Base-by-base conservation (phyloP, 92 coral and sea anemone genomes). In the Epizoanthus scotinus region DNA sequence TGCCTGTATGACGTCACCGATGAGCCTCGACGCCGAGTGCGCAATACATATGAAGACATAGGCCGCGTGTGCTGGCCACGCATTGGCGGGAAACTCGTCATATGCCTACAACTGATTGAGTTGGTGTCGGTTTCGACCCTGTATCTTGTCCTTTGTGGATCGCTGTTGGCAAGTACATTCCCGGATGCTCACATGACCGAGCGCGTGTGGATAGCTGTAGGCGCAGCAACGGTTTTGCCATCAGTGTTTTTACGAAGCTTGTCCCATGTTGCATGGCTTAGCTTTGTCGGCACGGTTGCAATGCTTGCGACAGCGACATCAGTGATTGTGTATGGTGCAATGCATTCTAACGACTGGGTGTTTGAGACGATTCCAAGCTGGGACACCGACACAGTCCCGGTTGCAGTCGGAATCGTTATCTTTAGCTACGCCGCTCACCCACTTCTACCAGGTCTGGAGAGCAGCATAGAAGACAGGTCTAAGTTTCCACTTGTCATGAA, bases 341-440 rank as follows among this genome's bases (percentile, higher is more conserved):
- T 73, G 5, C 84, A 80, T 40, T 79, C 84, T 5, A 47, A 31
- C 10, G 77, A 65, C 40, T 89, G 92, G 92, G 84, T 77, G 49
- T 63, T 86, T 29, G 70, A 83, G 4, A 57, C 86, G 5, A 68
- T 89, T 12, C 66, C 86, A 38, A 56, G 38, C 19, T 86, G 92
- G 67, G 71, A 83, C 42, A 60, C 87, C 15, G 85, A 78, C 36
- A 86, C 89, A 27, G 70, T 83, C 3, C 90, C 92, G 18, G 87
- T 89, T 17, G 89, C 87, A 0, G 69, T 89, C 27, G 92, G 92
- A 24, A 86, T 89, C 3, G 82, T 89, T 14, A 67, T 89, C 17
- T 89, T 89, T 78, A 89, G 90, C 78, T 85, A 89, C 26, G 92
- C 92, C 20, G 90, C 90, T 25, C 92, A 89, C 64, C 89, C 89